Evolutionary conservation across 2,888 invertebrate species (phyloP).

Genomic region (Alitta virens): DNA sequence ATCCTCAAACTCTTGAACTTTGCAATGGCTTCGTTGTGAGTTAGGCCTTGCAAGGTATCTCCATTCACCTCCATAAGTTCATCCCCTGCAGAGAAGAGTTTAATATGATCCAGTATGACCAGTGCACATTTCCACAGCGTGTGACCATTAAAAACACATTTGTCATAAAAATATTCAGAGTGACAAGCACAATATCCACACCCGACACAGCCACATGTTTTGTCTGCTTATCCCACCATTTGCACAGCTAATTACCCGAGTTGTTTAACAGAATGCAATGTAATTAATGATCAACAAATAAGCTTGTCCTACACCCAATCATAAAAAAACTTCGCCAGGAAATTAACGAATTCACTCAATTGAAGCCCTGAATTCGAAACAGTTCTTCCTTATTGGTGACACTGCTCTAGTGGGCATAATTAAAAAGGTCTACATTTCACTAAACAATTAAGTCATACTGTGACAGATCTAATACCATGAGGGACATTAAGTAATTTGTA

Average conservation of each 20-base stretch:
- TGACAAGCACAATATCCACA: neutral
- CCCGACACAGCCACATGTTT: too few relatives aligned
- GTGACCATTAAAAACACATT: neutral
- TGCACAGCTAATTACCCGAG: neutral
- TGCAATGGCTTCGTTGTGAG: conserved; percentile 60
- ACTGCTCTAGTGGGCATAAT: too few relatives aligned
- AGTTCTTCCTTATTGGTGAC: too few relatives aligned
- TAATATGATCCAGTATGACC: neutral
- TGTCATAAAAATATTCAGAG: neutral
- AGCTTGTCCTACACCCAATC: too few relatives aligned
- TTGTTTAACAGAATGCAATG: neutral
- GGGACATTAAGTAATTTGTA: too few relatives aligned
- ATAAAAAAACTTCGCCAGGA: too few relatives aligned
- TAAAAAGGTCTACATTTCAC: too few relatives aligned
- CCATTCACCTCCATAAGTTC: conserved; percentile 89
- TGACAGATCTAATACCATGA: too few relatives aligned
- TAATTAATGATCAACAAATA: neutral
- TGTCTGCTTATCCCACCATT: too few relatives aligned
- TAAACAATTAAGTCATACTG: too few relatives aligned
- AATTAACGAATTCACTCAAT: too few relatives aligned
- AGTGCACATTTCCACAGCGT: neutral
- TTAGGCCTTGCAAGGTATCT: conserved; percentile 75
- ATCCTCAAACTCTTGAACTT: conserved; percentile 62
- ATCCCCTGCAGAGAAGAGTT: conserved; percentile 65
- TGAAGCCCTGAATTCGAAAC: too few relatives aligned